Evolutionary conservation across 2,888 invertebrate genomes (phyloP).

Genomic region (Ischnura elegans): DNA sequence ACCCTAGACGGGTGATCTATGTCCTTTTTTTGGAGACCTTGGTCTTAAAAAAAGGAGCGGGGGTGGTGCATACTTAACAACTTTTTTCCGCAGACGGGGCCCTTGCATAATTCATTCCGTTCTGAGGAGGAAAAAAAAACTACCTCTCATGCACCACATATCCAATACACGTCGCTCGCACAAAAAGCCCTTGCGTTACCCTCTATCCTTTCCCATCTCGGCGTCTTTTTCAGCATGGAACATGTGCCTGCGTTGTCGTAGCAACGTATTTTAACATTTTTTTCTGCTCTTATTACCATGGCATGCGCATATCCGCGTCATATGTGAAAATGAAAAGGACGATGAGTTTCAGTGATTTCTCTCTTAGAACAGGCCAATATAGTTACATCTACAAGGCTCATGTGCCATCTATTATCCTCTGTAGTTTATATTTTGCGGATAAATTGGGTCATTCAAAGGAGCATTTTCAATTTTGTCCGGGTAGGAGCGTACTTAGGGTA

Average conservation of each 20-base stretch:
- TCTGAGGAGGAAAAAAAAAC: neutral
- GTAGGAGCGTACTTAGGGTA: too few species aligned
- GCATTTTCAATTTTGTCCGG: too few species aligned
- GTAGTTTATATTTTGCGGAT: too few species aligned
- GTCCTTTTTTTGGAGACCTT: neutral
- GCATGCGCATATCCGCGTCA: neutral
- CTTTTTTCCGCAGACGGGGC: neutral
- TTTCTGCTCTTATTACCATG: neutral
- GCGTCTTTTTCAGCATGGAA: neutral
- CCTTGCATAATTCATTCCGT: neutral
- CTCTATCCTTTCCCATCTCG: neutral
- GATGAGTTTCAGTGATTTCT: neutral
- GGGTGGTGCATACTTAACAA: neutral
- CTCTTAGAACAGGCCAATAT: neutral
- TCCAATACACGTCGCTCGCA: neutral
- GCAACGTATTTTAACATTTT: neutral
- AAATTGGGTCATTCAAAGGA: too few species aligned
- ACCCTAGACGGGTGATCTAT: neutral
- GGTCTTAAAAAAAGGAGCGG: neutral
- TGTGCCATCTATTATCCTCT: neutral
- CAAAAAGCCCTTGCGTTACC: neutral
- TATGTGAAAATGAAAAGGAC: neutral
- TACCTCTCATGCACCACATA: neutral
- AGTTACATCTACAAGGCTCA: neutral
- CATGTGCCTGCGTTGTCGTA: neutral